phyloP scores from a whole-genome alignment of 1,140 invertebrate genomes.

The Aphelenchoides besseyi region DNA sequence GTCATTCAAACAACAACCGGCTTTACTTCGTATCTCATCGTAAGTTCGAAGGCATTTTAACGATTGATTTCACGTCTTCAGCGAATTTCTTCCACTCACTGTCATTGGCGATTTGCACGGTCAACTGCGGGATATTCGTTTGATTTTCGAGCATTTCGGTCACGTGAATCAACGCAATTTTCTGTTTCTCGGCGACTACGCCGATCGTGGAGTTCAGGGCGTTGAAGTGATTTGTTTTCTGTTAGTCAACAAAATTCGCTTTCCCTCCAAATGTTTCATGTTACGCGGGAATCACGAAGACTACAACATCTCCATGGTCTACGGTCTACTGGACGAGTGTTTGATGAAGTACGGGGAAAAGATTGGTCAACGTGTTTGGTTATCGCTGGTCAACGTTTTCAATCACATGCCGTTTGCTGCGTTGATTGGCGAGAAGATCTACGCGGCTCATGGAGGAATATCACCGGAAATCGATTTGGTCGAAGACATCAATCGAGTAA shows the following conservation, averaged over 20 bases:
- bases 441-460: conserved; percentile 36
- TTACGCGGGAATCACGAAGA: conserved; percentile 42
- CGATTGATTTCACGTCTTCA: conserved; percentile 13
- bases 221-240: conserved; percentile 63
- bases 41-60: not conserved
- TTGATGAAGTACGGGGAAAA: conserved; percentile 21
- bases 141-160: conserved; percentile 17
- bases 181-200: conserved; percentile 36
- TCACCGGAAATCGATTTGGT: conserved; percentile 20
- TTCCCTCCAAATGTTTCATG: conserved; percentile 23
- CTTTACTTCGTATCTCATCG: conserved; percentile 13
- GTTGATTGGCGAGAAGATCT: conserved; percentile 18
- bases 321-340: conserved; percentile 35
- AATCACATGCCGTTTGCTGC: conserved; percentile 39
- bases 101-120: conserved; percentile 38
- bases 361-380: conserved; percentile 15
- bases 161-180: not conserved
- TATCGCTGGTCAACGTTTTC: conserved; percentile 39
- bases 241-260: conserved; percentile 29
- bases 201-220: conserved; percentile 65
- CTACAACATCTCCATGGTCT: conserved; percentile 28
- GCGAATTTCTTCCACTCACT: conserved; percentile 25
- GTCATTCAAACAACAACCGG: conserved; percentile 21
- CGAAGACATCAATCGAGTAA: conserved; percentile 30
- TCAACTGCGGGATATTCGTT: conserved; percentile 31